A percentile compares a stretch with the other conserved stretches of the same genome.
phyloP scores from a whole-genome alignment of 2,888 invertebrate species.

The Cephus spinipes region DNA sequence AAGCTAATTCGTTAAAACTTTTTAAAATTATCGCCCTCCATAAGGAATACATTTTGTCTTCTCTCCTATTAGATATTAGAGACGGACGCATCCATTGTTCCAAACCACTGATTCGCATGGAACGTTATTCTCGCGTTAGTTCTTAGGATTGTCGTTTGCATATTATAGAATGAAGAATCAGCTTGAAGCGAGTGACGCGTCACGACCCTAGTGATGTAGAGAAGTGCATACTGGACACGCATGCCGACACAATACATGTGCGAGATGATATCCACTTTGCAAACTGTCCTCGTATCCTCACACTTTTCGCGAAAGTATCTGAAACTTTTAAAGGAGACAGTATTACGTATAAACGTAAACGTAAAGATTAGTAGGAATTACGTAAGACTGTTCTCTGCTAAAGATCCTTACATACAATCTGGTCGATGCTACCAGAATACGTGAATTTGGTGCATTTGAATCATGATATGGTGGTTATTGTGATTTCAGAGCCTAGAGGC shows the following conservation, averaged over 20 bases:
- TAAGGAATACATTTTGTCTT: not conserved
- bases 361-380: not conserved
- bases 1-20: not conserved
- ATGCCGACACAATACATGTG: not conserved
- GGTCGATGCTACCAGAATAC: not conserved
- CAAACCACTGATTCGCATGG: conserved; percentile 44
- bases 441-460: conserved; percentile 31
- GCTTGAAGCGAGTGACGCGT: not conserved
- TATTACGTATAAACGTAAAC: not conserved
- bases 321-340: not conserved
- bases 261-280: not conserved
- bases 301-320: not conserved
- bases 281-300: not conserved
- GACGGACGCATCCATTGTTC: not conserved
- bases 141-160: conserved; percentile 32
- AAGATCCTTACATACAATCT: not conserved
- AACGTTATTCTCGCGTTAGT: conserved; percentile 58
- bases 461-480: conserved; percentile 65
- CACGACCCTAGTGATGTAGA: not conserved
- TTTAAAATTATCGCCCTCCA: not conserved
- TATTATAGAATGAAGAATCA: not conserved
- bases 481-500: conserved; percentile 68
- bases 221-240: not conserved
- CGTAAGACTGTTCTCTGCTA: not conserved
- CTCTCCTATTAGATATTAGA: not conserved